Conservation (phyloP, 2,113 vertebrate species). For the Chaenocephalus aceratus region DNA sequence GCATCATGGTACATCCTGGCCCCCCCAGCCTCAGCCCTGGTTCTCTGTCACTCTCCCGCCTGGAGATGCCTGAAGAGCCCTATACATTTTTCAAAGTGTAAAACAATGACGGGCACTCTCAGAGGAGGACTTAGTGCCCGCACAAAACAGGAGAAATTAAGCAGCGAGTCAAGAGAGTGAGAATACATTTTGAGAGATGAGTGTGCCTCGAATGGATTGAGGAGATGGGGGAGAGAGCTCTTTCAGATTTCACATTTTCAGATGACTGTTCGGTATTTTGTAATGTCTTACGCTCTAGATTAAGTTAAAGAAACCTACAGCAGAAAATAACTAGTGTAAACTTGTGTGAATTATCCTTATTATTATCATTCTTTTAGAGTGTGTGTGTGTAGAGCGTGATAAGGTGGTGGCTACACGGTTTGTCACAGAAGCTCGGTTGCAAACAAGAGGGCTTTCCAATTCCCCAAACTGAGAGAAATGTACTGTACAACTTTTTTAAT, state of each 20-base stretch:
- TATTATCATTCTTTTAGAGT: not conserved
- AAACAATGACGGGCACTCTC: slow-evolving; percentile 48
- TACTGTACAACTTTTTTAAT: not conserved
- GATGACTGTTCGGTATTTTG: not conserved
- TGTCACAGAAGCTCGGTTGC: not conserved
- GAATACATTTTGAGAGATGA: slow-evolving; percentile 60
- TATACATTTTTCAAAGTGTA: slow-evolving; percentile 52
- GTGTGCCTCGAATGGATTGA: slow-evolving; percentile 25
- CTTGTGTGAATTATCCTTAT: not conserved
- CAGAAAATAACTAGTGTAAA: not conserved
- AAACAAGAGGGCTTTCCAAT: not conserved
- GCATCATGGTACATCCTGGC: slow-evolving; percentile 53
- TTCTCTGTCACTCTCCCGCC: slow-evolving; percentile 7
- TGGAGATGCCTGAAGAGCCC: slow-evolving; percentile 39
- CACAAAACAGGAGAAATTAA: slow-evolving; percentile 63
- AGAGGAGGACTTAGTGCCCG: slow-evolving; percentile 23
- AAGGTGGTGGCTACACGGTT: not conserved
- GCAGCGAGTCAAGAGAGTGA: slow-evolving; percentile 51
- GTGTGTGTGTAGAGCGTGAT: not conserved
- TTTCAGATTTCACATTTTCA: not conserved
- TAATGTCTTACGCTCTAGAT: not conserved
- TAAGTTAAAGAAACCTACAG: slow-evolving; percentile 8
- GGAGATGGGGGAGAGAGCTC: slow-evolving; percentile 1
- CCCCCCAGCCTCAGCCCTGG: not conserved
- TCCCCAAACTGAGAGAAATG: not conserved